Evolutionary conservation across 1,140 invertebrate genomes (phyloP).

Genomic region (Formica selysi): DNA sequence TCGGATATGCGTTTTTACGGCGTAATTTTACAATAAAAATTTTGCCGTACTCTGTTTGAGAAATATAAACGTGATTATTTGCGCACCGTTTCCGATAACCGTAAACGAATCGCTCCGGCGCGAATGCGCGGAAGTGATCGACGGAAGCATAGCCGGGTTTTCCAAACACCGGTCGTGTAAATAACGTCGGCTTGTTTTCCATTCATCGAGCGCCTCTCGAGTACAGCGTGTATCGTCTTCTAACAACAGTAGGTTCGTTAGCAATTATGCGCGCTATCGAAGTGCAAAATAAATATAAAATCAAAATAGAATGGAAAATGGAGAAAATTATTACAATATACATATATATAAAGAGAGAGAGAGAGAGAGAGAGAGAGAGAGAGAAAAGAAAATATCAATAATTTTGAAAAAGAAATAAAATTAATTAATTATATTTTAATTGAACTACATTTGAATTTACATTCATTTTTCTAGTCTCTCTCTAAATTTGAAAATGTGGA

Average conservation of each 20-base stretch:
- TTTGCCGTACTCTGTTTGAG: neutral
- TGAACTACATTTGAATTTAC: neutral
- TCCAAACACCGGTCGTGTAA: constrained; percentile 51
- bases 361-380: too few species aligned
- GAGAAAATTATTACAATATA: too few species aligned
- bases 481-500: neutral
- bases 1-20: neutral
- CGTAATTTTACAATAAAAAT: neutral
- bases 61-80: constrained; percentile 51
- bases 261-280: constrained; percentile 46
- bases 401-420: neutral
- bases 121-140: constrained; percentile 36
- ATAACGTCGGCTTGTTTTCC: constrained; percentile 56
- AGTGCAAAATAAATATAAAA: constrained; percentile 43
- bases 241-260: constrained; percentile 36
- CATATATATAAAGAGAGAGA: too few species aligned
- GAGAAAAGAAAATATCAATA: neutral
- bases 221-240: constrained; percentile 29
- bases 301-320: neutral
- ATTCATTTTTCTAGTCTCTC: neutral
- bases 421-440: constrained; percentile 1
- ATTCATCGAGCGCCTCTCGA: constrained; percentile 31
- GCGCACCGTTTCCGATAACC: constrained; percentile 42
- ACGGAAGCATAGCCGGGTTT: constrained; percentile 25
- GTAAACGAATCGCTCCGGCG: neutral